Conservation (phyloP, 1,140 invertebrate species). For the Lineus longissimus region DNA sequence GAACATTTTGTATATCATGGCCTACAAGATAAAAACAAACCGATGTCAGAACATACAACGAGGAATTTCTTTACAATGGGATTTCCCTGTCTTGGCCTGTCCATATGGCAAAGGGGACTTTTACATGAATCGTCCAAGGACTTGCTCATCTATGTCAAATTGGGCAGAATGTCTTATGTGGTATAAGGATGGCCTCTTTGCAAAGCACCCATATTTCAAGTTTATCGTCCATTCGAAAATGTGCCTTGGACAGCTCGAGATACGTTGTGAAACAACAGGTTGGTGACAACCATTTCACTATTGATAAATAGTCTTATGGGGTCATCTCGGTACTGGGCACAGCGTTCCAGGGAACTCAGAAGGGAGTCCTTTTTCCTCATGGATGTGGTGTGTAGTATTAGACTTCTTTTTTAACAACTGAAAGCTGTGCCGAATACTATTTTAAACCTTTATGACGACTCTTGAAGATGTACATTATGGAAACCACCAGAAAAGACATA, state of each 20-base stretch:
- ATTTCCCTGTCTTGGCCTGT: neutral
- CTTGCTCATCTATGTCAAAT: neutral
- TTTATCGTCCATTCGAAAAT: neutral
- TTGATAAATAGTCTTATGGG: neutral
- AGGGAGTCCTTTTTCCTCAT: neutral
- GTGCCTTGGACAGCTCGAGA: neutral
- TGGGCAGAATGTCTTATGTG: constrained; percentile 2
- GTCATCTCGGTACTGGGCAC: constrained; percentile 5
- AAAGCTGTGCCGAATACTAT: constrained; percentile 4
- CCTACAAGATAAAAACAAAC: neutral
- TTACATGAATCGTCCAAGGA: constrained; percentile 4
- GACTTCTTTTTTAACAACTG: neutral
- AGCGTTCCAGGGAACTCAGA: neutral
- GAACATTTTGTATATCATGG: neutral
- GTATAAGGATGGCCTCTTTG: neutral
- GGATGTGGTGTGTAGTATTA: neutral
- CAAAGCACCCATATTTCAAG: constrained; percentile 2
- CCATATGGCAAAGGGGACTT: neutral
- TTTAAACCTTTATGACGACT: neutral
- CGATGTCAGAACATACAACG: constrained; percentile 2
- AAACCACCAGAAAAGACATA: neutral
- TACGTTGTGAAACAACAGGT: neutral
- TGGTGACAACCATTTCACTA: neutral
- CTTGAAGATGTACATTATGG: neutral
- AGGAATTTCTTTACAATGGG: neutral